These are phyloP conservation scores for Holotrichia oblita DNA, from an alignment of 1,140 invertebrate genomes.

Conservation along the genomic window DNA sequence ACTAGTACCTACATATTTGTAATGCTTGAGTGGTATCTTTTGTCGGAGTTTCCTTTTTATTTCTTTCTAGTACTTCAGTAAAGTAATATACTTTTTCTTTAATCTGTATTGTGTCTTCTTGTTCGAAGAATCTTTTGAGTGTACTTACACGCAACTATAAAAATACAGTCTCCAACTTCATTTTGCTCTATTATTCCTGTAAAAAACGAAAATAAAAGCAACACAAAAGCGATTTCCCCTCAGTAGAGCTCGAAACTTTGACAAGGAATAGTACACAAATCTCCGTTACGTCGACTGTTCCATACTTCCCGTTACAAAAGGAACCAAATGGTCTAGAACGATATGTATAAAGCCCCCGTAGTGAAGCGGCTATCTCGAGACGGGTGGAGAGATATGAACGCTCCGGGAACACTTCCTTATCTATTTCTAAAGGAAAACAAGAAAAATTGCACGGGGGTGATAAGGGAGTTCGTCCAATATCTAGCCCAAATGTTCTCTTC, in stretches of 20 bases:
- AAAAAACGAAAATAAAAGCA: neutral
- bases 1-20: too few relatives aligned
- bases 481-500: neutral
- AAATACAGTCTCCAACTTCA: too few relatives aligned
- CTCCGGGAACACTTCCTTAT: slow-evolving; percentile 29
- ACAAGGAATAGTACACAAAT: slow-evolving; percentile 14
- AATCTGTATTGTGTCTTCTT: too few relatives aligned
- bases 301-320: neutral
- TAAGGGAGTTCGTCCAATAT: slow-evolving; percentile 25
- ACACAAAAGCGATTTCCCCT: neutral
- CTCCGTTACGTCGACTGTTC: neutral
- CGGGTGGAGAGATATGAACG: slow-evolving; percentile 20
- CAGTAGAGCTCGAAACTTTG: neutral
- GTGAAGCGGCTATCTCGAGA: slow-evolving; percentile 21
- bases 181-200: neutral
- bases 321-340: slow-evolving; percentile 30
- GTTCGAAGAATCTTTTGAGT: too few relatives aligned
- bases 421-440: slow-evolving; percentile 32
- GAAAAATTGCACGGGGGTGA: slow-evolving; percentile 17
- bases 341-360: slow-evolving; percentile 19
- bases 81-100: too few relatives aligned
- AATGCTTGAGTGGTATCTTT: too few relatives aligned
- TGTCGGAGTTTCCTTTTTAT: too few relatives aligned
- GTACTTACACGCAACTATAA: too few relatives aligned
- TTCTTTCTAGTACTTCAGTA: too few relatives aligned